Evolutionary conservation across 2,888 invertebrate genomes (phyloP), one percentile per base, ranked within the genome.

Genomic region (Phengaris alcon): DNA sequence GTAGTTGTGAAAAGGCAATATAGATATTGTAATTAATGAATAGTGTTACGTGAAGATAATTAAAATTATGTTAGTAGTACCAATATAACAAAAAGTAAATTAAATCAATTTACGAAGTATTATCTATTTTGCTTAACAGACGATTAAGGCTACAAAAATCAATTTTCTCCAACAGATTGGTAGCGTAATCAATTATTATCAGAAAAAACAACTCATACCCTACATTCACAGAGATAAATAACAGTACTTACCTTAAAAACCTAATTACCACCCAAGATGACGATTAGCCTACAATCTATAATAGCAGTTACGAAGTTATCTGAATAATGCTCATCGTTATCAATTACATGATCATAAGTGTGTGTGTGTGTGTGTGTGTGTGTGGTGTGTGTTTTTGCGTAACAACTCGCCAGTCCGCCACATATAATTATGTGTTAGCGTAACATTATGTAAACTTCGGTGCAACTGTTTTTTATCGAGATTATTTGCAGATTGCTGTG

Each of bases 401-500:
- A 64, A 64, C 64, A 59, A 59, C 59, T 59, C 4, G 59, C 52
- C 52, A 52, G 10, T 52, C 10, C 52, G 52, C 64, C 35, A 64
- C 64, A 64, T 15, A 64, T 64, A 64, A 64, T 64, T 64, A 64
- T 64, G 35, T 64, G 64, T 64, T 64, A 64, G 35, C 64, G 64
- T 35, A 64, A 64, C 64, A 44, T 64, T 64, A 35, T 35, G 13
- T 64, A 64, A 64, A 7, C 64, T 64, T 64, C 35, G 35, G 35
- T 64, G 64, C 64, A 64, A 64, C 64, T 59, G 35, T 64, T 64
- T 64, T 59, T 64, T 64, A 64, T 64, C 64, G 44, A 6, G 35
- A 44, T 64, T 64, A 64, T 64, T 35, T 35, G 22, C 22, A 12
- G 59, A 15, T 15, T 57, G 10, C 22, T 59, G 59, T 13, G 22